Evolutionary conservation across 2,888 invertebrate genomes (phyloP).

Genomic region (Nomada ruficornis): DNA sequence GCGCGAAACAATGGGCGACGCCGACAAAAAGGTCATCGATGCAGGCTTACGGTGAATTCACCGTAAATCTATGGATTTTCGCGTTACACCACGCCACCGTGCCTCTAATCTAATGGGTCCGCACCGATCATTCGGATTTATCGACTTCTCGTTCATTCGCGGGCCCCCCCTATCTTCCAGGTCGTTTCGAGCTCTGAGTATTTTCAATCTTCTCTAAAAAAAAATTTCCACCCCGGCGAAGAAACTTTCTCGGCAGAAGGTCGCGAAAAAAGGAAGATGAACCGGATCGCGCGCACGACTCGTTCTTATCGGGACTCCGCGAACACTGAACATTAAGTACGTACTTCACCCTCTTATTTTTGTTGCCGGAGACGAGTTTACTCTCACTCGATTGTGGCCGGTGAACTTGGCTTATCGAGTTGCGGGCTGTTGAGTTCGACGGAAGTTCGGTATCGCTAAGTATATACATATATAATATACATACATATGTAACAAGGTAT

Average conservation of each 20-base stretch:
- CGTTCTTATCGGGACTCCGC: neutral
- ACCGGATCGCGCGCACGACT: neutral
- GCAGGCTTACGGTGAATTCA: slow-evolving; percentile 39
- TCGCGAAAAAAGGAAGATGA: neutral
- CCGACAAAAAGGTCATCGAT: slow-evolving; percentile 74
- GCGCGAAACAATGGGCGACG: slow-evolving; percentile 67
- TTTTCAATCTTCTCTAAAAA: neutral
- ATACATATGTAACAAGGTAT: too few relatives aligned
- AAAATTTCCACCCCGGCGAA: neutral
- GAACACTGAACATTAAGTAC: neutral
- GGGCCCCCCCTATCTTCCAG: rapidly evolving
- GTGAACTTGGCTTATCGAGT: slow-evolving; percentile 38
- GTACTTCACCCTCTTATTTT: neutral
- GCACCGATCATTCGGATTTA: neutral
- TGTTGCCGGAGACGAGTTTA: slow-evolving; percentile 12
- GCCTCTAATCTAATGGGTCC: neutral
- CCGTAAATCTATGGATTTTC: slow-evolving; percentile 4
- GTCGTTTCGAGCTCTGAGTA: neutral
- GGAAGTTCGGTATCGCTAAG: slow-evolving; percentile 31
- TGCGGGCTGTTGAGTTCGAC: slow-evolving; percentile 22
- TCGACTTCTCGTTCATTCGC: neutral
- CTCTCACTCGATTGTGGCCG: neutral
- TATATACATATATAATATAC: neutral
- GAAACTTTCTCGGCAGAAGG: neutral
- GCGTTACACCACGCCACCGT: neutral